phyloP scores from a whole-genome alignment of 2,797 vertebrate species.

The Sylvilagus floridanus region DNA sequence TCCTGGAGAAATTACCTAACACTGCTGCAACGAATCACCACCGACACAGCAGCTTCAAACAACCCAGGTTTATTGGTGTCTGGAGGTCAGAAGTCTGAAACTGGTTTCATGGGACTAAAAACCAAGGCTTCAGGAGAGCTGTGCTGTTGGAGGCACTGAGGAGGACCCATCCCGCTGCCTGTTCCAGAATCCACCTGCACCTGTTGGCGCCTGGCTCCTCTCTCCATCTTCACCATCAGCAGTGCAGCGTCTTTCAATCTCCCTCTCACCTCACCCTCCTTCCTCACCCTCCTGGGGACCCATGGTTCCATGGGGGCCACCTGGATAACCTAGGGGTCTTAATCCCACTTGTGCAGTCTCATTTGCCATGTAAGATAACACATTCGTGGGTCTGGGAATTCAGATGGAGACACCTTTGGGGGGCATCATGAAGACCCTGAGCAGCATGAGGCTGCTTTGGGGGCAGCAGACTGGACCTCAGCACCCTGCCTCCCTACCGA shows the following conservation, averaged over 20 bases:
- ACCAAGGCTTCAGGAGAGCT: background rate
- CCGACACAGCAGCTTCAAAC: background rate
- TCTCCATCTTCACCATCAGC: background rate
- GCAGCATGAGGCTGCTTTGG: background rate
- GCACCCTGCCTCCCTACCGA: conserved; percentile 22
- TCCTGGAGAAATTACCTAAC: background rate
- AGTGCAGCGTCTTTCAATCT: background rate
- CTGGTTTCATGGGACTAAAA: background rate
- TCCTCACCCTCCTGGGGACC: background rate
- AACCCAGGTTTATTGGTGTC: conserved; percentile 49
- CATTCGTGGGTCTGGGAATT: background rate
- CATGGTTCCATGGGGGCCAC: background rate
- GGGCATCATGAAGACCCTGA: background rate
- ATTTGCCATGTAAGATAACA: background rate
- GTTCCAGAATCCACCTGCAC: background rate
- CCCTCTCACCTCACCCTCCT: background rate
- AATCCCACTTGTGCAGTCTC: background rate
- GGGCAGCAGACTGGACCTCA: background rate
- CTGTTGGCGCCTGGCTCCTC: background rate
- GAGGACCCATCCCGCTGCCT: background rate
- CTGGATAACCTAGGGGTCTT: background rate
- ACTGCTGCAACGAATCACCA: background rate
- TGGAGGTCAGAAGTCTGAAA: background rate
- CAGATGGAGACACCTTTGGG: background rate
- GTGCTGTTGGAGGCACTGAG: background rate